Conservation (phyloP, 2,113 vertebrate genomes). For the Dromas ardeola region DNA sequence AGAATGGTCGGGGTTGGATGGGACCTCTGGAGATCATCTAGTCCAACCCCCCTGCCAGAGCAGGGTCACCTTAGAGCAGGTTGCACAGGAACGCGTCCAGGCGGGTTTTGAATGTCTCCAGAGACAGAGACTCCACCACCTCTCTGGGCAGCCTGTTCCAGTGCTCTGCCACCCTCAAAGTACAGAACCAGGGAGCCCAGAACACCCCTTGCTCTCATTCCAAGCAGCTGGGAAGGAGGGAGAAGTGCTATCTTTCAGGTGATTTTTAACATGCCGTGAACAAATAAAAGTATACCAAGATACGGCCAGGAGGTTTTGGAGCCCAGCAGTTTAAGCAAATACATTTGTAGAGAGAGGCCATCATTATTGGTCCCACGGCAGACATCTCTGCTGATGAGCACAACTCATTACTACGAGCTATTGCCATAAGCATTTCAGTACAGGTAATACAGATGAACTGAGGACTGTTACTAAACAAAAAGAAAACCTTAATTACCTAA, state of each 20-base stretch:
- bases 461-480: not conserved
- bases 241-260: fast-evolving
- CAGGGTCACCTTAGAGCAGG: too few relatives aligned
- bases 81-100: too few relatives aligned
- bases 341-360: fast-evolving
- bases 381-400: not conserved
- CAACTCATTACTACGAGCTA: fast-evolving
- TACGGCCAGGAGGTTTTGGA: fast-evolving
- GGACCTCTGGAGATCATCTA: too few relatives aligned
- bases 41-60: too few relatives aligned
- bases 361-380: fast-evolving
- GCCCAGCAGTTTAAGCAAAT: fast-evolving
- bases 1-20: too few relatives aligned
- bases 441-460: fast-evolving
- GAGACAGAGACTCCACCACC: too few relatives aligned
- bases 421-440: fast-evolving
- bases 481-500: not conserved
- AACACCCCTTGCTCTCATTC: fast-evolving
- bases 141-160: too few relatives aligned
- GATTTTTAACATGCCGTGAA: fast-evolving
- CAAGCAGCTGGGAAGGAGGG: fast-evolving
- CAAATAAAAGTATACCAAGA: fast-evolving
- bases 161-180: too few relatives aligned
- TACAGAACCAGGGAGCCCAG: too few relatives aligned
- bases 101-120: too few relatives aligned